Conservation (phyloP, 2,888 invertebrate genomes). For the Hetaerina titia region DNA sequence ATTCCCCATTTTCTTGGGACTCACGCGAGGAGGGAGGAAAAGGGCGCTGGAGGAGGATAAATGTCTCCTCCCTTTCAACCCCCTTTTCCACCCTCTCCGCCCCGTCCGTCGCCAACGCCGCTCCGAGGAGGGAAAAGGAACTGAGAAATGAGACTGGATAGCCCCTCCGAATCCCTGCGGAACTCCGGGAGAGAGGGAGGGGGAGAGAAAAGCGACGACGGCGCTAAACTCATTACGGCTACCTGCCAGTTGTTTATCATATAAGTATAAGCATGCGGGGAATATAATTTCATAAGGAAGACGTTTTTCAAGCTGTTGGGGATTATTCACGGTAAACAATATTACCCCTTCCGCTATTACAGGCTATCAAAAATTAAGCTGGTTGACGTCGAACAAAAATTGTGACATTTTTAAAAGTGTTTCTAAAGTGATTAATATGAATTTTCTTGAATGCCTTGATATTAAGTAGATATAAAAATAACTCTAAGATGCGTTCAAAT, state of each 20-base stretch:
- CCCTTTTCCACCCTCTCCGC: neutral
- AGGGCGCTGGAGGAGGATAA: neutral
- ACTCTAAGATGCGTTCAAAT: no score
- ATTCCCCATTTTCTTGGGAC: constrained; percentile 28
- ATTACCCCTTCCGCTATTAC: no score
- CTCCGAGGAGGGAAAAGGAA: neutral
- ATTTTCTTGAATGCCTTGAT: no score
- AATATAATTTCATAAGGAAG: neutral
- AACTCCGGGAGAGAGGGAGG: neutral
- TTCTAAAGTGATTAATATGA: no score
- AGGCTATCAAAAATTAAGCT: no score
- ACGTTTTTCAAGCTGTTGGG: neutral
- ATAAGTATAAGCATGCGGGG: neutral
- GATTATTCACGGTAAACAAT: no score
- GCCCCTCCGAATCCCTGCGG: neutral
- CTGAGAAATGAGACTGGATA: neutral
- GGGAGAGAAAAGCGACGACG: neutral
- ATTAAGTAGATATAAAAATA: no score
- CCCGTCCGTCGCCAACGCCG: neutral
- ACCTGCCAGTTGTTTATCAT: neutral
- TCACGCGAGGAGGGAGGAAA: neutral
- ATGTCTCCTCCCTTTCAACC: neutral
- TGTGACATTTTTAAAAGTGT: no score
- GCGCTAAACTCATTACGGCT: neutral
- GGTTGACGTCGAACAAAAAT: no score